Evolutionary conservation across 1,140 invertebrate genomes (phyloP), one percentile per base, ranked within the genome.

Genomic region (Globodera rostochiensis): DNA sequence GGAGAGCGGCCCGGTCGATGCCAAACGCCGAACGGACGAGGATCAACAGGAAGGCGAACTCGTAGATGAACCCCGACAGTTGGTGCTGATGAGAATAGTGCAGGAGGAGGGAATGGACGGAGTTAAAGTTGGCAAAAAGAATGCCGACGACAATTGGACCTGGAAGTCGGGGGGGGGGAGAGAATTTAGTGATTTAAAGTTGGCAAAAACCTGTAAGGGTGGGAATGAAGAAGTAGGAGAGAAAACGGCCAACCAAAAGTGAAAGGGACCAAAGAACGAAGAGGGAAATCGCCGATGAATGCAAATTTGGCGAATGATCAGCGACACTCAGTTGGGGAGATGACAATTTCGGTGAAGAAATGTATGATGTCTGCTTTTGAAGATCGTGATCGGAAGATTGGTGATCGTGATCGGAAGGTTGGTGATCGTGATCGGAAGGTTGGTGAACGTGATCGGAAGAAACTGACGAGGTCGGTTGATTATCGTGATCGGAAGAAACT

Each of bases 11-110:
- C 5, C 95, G 94, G 90, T 98, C 95, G 82, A 98, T 92, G 87
- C 96, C 95, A 84, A 98, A 91, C 7, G 96, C 96, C 82, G 96
- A 96, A 91, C 96, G 92, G 57, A 94, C 94, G 84, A 98, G 91
- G 87, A 98, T 97, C 71, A 98, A 94, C 66, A 88, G 75, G 69
- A 87, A 87, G 47, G 86, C 86, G 25, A 81, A 53, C 76, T 87
- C 70, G 36, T 74, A 73, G 19, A 90, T 78, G 19, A 84, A 88
- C 84, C 11, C 87, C 81, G 7, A 91, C 91, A 91, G 91, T 21
- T 86, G 81, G 15, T 83, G 69, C 81, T 92, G 87, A 64, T 45
- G 49, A 15, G 64, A 49, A 49, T 92, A 91, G 79, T 89, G 60
- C 9, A 88, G 71, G 8, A 84, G 57, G 8, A 84, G 57, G 21